Evolutionary conservation across 1,140 invertebrate genomes (phyloP).

Genomic region (Formica exsecta): DNA sequence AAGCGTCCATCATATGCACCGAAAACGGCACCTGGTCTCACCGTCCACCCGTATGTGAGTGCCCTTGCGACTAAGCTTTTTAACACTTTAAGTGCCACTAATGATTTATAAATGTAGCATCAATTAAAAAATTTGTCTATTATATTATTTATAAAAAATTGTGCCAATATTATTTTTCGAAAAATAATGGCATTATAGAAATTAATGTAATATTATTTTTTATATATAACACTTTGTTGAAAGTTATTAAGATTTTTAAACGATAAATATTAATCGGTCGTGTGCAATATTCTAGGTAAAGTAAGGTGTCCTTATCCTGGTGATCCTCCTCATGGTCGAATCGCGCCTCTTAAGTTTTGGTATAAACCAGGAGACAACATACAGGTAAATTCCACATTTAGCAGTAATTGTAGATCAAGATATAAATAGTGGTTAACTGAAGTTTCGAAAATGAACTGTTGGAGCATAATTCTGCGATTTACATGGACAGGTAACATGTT

Average conservation of each 20-base stretch:
- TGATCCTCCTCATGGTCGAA: slow-evolving; percentile 90
- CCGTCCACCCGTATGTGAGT: slow-evolving; percentile 92
- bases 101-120: not conserved
- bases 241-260: slow-evolving; percentile 37
- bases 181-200: not conserved
- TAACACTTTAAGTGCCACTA: not conserved
- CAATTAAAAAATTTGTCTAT: no score
- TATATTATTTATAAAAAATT: not conserved
- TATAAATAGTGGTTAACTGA: not conserved
- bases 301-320: slow-evolving; percentile 92
- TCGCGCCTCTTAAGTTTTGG: slow-evolving; percentile 91
- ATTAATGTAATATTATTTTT: slow-evolving; percentile 1
- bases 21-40: slow-evolving; percentile 95
- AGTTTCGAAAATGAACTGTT: slow-evolving; percentile 12
- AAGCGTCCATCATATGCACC: slow-evolving; percentile 93
- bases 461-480: not conserved
- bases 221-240: not conserved
- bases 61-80: not conserved
- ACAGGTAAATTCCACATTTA: slow-evolving; percentile 79
- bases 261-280: not conserved
- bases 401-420: not conserved
- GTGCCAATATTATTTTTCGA: not conserved
- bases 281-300: slow-evolving; percentile 88
- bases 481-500: slow-evolving; percentile 88
- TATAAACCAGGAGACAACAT: slow-evolving; percentile 92